Evolutionary conservation across 2,797 vertebrate species (phyloP).

Genomic region (Paedocypris micromegethes): DNA sequence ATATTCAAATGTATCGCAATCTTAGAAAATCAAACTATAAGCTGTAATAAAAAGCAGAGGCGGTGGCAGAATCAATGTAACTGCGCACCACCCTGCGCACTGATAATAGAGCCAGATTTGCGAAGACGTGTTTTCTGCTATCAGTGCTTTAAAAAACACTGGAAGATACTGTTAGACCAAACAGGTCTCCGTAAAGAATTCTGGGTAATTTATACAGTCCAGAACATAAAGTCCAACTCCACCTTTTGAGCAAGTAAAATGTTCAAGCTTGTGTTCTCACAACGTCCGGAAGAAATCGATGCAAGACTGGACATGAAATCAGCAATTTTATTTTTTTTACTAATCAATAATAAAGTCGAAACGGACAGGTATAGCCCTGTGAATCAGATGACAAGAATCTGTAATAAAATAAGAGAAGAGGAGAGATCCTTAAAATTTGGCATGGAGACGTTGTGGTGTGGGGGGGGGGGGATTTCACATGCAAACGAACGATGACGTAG

Average conservation of each 20-base stretch:
- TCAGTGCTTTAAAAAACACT: too few species aligned
- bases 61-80: too few species aligned
- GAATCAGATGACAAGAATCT: slow-evolving; percentile 61
- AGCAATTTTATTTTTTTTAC: slow-evolving; percentile 62
- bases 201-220: too few species aligned
- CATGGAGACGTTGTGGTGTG: slow-evolving; percentile 52
- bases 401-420: slow-evolving; percentile 60
- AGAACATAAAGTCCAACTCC: too few species aligned
- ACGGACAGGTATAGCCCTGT: slow-evolving; percentile 66
- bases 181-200: too few species aligned
- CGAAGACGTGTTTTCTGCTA: too few species aligned
- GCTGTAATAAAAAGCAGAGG: too few species aligned
- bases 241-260: neutral
- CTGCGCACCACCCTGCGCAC: too few species aligned
- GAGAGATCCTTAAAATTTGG: slow-evolving; percentile 60
- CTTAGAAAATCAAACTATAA: too few species aligned
- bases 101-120: too few species aligned
- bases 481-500: slow-evolving; percentile 54
- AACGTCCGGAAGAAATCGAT: slow-evolving; percentile 1
- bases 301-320: slow-evolving; percentile 44
- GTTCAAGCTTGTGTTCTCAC: neutral
- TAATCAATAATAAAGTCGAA: slow-evolving; percentile 68
- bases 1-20: too few species aligned
- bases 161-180: too few species aligned
- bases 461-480: slow-evolving; percentile 9